These are phyloP conservation scores for Linurgus olivaceus DNA, from an alignment of 2,797 vertebrate genomes.

Conservation along the genomic window DNA sequence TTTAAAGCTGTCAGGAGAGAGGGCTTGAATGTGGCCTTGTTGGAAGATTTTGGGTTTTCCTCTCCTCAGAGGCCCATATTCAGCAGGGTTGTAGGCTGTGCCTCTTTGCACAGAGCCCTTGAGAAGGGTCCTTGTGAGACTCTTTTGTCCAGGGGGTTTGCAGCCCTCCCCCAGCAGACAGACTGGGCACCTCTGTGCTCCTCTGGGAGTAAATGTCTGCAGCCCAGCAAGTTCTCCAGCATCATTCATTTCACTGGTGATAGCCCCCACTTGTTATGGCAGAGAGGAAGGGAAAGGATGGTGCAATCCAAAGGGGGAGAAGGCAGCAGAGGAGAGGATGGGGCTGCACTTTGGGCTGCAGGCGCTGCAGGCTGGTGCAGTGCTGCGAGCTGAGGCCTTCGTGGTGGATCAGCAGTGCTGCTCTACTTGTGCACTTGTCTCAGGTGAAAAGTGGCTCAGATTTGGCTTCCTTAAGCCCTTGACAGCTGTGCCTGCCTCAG, in stretches of 20 bases:
- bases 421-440: background rate
- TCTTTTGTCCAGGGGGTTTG: background rate
- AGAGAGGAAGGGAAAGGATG: background rate
- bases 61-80: background rate
- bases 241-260: background rate
- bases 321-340: background rate
- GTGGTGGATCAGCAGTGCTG: accelerated
- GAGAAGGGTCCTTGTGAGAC: background rate
- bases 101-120: background rate
- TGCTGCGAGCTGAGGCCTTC: background rate
- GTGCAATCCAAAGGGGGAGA: background rate
- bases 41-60: background rate
- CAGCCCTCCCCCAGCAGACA: accelerated
- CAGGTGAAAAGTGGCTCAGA: background rate
- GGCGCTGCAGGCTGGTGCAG: background rate
- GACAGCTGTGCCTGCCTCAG: background rate
- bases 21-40: background rate
- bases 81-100: background rate
- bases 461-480: background rate
- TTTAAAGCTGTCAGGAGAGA: background rate
- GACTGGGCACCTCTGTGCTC: accelerated
- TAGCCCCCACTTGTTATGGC: background rate
- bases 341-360: background rate
- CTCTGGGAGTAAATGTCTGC: background rate
- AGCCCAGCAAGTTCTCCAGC: background rate